Conservation (phyloP, 1,140 invertebrate species). For the Trichoplusia ni region DNA sequence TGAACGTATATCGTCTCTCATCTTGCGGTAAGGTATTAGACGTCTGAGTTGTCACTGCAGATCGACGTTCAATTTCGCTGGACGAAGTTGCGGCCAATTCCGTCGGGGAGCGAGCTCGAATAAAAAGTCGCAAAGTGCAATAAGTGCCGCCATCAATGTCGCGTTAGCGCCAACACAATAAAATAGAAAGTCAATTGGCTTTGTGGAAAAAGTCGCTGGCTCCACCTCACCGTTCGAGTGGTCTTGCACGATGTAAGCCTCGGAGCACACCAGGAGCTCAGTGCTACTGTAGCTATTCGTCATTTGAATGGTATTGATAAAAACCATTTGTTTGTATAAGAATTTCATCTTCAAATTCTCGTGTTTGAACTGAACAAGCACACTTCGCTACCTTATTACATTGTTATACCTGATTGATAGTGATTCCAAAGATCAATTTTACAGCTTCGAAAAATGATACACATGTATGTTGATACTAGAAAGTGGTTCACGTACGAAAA, state of each 20-base stretch:
- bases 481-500: too few species aligned
- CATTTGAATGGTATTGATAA: too few species aligned
- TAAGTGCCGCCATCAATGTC: slow-evolving; percentile 72
- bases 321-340: too few species aligned
- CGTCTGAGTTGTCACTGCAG: slow-evolving; percentile 29
- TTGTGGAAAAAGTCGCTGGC: slow-evolving; percentile 48
- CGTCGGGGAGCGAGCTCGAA: slow-evolving; percentile 44
- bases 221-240: slow-evolving; percentile 17
- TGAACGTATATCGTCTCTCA: slow-evolving; percentile 8
- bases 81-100: slow-evolving; percentile 47
- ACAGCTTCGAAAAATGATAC: too few species aligned
- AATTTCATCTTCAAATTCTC: too few species aligned
- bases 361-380: too few species aligned
- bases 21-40: slow-evolving; percentile 25
- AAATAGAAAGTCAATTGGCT: slow-evolving; percentile 69
- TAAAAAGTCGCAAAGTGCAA: slow-evolving; percentile 68
- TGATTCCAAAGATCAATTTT: too few species aligned
- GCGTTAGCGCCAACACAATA: slow-evolving; percentile 74
- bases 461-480: too few species aligned
- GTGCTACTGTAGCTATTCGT: too few species aligned
- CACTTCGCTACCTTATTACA: too few species aligned
- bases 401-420: too few species aligned
- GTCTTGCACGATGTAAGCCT: slow-evolving; percentile 7
- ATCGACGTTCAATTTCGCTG: slow-evolving; percentile 49
- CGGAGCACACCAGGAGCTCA: too few species aligned